Percentiles rank a stretch among this genome's conserved stretches.
Evolutionary conservation across 2,888 invertebrate genomes (phyloP).

Genomic region (Temnothorax rugatulus): DNA sequence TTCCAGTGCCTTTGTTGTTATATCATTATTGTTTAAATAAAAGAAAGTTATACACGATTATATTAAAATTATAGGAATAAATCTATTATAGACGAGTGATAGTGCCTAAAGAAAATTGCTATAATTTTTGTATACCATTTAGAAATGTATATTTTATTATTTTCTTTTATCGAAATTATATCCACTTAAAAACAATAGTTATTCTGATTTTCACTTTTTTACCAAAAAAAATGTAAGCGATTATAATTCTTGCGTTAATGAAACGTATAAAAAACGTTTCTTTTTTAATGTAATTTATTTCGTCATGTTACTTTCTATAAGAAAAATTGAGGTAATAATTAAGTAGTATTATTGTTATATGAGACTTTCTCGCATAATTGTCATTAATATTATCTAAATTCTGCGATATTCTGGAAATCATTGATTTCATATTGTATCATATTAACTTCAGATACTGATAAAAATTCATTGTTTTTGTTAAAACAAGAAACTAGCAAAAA

Average conservation of each 20-base stretch:
- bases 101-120: background rate
- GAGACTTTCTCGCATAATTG: background rate
- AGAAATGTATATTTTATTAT: background rate
- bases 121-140: conserved; percentile 8
- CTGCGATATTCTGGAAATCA: background rate
- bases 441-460: background rate
- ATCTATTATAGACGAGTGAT: background rate
- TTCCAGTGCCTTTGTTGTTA: conserved; percentile 68
- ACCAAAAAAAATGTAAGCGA: background rate
- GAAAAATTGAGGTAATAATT: background rate
- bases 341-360: background rate
- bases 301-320: background rate
- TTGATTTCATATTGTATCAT: background rate
- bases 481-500: background rate
- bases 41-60: conserved; percentile 32
- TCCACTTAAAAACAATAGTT: background rate
- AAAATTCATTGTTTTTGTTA: background rate
- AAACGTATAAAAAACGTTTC: background rate
- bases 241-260: background rate
- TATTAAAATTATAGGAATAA: conserved; percentile 23
- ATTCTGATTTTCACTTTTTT: background rate
- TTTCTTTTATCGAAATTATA: conserved; percentile 20
- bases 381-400: conserved; percentile 5
- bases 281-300: background rate
- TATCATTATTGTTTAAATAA: conserved; percentile 7